Conservation (phyloP, 30 jellyfish, hydroid and myxozoan genomes). For the Haliclystus octoradiatus region DNA sequence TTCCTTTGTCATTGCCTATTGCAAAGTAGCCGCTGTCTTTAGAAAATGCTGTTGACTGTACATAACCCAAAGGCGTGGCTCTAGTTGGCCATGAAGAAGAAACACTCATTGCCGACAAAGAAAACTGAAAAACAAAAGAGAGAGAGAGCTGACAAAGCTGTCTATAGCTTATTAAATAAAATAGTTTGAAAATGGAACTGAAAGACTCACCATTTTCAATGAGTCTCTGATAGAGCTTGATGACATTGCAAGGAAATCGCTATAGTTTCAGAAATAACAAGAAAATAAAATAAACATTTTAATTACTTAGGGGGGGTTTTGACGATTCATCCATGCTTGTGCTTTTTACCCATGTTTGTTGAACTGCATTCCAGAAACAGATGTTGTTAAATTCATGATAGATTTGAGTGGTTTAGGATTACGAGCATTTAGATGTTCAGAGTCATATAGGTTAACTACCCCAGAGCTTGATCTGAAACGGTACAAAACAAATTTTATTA, state of each 20-base stretch:
- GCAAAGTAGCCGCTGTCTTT: slow-evolving; percentile 68
- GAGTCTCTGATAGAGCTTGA: slow-evolving; percentile 65
- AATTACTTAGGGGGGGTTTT: background rate
- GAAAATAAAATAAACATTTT: background rate
- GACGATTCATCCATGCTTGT: background rate
- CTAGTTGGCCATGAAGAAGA: slow-evolving; percentile 71
- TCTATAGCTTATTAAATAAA: background rate
- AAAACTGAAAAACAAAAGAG: slow-evolving; percentile 31
- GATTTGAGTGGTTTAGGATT: slow-evolving; percentile 62
- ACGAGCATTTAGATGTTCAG: slow-evolving; percentile 4
- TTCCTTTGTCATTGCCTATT: slow-evolving; percentile 73
- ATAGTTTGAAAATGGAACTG: background rate
- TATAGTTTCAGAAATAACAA: background rate
- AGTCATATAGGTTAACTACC: slow-evolving; percentile 58
- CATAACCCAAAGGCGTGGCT: slow-evolving; percentile 42
- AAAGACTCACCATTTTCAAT: slow-evolving; percentile 38
- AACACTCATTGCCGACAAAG: slow-evolving; percentile 49
- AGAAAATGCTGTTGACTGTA: slow-evolving; percentile 51
- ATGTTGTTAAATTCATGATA: slow-evolving; percentile 46
- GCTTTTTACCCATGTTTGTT: slow-evolving; percentile 56
- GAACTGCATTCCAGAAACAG: slow-evolving; percentile 30
- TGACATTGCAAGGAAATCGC: slow-evolving; percentile 62
- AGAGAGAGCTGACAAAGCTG: background rate
- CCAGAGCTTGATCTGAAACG: slow-evolving; percentile 51
- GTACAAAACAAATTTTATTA: background rate